Evolutionary conservation across 2,888 invertebrate genomes (phyloP).

Genomic region (Liopterus haemorrhoidalis): DNA sequence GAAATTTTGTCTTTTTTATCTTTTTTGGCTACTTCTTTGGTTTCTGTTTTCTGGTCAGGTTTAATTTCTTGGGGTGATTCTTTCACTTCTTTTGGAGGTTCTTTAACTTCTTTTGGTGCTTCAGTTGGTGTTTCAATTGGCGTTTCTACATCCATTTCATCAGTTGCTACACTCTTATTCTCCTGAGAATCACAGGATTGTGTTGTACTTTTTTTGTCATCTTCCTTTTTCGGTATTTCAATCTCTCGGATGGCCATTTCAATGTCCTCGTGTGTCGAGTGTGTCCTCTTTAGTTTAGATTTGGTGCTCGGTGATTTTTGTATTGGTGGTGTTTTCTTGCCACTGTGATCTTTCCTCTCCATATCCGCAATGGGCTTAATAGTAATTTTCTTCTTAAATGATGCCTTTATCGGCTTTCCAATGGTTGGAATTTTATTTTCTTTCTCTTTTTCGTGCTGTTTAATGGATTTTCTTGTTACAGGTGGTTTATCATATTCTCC

Average conservation of each 20-base stretch:
- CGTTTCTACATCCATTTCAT: not conserved
- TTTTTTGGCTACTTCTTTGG: no score
- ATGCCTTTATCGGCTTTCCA: no score
- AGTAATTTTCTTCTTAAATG: no score
- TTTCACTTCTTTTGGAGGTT: not conserved
- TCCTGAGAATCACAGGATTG: not conserved
- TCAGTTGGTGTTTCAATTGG: not conserved
- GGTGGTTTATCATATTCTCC: slow-evolving; percentile 1
- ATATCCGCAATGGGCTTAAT: no score
- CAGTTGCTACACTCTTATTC: not conserved
- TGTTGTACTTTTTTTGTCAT: not conserved
- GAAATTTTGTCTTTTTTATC: no score
- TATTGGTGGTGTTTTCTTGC: no score
- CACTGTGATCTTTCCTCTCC: no score
- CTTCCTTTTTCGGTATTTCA: not conserved
- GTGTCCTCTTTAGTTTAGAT: not conserved
- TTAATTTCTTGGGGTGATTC: not conserved
- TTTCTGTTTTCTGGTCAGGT: not conserved
- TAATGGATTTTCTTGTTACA: not conserved
- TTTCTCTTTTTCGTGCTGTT: not conserved
- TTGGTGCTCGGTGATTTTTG: no score
- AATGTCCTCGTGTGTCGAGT: not conserved
- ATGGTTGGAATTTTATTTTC: not conserved
- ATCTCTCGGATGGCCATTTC: not conserved
- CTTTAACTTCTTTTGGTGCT: not conserved